These are phyloP conservation scores for Acanthurus lineatus DNA, from an alignment of 2,797 vertebrate species.

Conservation along the genomic window DNA sequence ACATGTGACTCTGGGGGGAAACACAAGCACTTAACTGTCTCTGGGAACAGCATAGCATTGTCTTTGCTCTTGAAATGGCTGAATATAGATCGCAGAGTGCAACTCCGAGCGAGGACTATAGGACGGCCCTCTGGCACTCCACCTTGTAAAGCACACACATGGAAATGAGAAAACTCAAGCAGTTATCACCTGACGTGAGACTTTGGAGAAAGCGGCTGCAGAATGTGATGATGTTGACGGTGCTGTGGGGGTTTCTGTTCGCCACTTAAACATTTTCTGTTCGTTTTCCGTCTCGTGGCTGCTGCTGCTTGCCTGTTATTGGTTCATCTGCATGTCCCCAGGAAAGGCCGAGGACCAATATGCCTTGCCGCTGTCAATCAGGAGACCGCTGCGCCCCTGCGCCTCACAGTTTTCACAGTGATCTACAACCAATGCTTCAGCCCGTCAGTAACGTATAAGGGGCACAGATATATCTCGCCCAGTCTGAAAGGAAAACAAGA, in stretches of 20 bases:
- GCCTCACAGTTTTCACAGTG: conserved; percentile 66
- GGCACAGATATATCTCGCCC: conserved; percentile 72
- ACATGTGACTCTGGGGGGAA: conserved; percentile 39
- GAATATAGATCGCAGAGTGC: conserved; percentile 52
- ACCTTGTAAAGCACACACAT: conserved; percentile 8
- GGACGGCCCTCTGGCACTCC: conserved; percentile 14
- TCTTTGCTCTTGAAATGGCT: conserved; percentile 41
- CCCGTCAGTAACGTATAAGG: conserved; percentile 74
- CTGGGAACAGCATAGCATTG: conserved; percentile 15
- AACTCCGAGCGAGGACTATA: neutral
- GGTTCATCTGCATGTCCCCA: conserved; percentile 43
- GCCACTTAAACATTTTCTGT: conserved; percentile 12
- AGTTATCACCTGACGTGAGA: neutral
- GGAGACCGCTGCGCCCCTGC: conserved; percentile 37
- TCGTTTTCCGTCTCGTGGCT: conserved; percentile 47
- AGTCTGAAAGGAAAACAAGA: conserved; percentile 81
- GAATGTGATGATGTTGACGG: neutral
- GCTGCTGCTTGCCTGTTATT: conserved; percentile 21
- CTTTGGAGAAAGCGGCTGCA: conserved; percentile 1
- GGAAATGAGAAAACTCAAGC: neutral
- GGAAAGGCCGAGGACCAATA: conserved; percentile 28
- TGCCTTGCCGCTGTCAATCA: conserved; percentile 50
- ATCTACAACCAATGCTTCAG: conserved; percentile 76
- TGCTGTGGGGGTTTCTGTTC: conserved; percentile 17
- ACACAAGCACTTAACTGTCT: conserved; percentile 52